Percentiles rank a stretch among this genome's conserved stretches.
phyloP scores from a whole-genome alignment of 2,888 invertebrate species.

The Euphydryas editha region DNA sequence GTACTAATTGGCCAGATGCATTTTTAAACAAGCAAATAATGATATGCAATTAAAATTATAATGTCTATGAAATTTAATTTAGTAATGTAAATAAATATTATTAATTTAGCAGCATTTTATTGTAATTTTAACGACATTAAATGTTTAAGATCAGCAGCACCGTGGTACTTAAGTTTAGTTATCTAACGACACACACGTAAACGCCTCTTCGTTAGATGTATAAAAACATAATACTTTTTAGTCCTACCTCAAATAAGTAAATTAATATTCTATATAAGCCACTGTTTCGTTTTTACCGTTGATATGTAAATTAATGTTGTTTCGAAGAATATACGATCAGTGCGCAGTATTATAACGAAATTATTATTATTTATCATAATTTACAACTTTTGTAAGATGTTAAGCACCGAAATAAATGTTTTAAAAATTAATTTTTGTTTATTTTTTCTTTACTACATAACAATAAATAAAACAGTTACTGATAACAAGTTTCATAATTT shows the following conservation, averaged over 20 bases:
- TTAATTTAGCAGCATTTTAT: slow-evolving; percentile 67
- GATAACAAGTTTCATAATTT: not conserved
- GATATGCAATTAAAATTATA: slow-evolving; percentile 14
- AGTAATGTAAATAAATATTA: slow-evolving; percentile 34
- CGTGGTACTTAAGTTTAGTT: slow-evolving; percentile 66
- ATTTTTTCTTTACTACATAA: not conserved
- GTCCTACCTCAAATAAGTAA: slow-evolving; percentile 24
- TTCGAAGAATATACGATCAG: slow-evolving; percentile 17
- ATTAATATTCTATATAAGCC: not conserved
- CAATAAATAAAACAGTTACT: not conserved
- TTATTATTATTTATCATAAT: slow-evolving; percentile 42
- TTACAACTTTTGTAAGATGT: slow-evolving; percentile 60
- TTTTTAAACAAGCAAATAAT: slow-evolving; percentile 6
- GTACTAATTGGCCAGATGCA: slow-evolving; percentile 22
- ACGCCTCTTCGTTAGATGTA: not conserved
- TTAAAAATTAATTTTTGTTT: slow-evolving; percentile 50
- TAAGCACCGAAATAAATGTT: slow-evolving; percentile 57
- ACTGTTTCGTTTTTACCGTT: slow-evolving; percentile 12
- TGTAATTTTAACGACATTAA: slow-evolving; percentile 39
- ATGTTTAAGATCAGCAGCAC: slow-evolving; percentile 58
- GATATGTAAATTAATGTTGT: slow-evolving; percentile 1
- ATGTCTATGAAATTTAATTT: slow-evolving; percentile 9
- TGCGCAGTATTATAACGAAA: slow-evolving; percentile 31
- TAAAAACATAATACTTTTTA: slow-evolving; percentile 6
- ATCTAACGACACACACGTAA: slow-evolving; percentile 12